phyloP scores from a whole-genome alignment of 2,113 vertebrate species.

The Trichechus manatus region DNA sequence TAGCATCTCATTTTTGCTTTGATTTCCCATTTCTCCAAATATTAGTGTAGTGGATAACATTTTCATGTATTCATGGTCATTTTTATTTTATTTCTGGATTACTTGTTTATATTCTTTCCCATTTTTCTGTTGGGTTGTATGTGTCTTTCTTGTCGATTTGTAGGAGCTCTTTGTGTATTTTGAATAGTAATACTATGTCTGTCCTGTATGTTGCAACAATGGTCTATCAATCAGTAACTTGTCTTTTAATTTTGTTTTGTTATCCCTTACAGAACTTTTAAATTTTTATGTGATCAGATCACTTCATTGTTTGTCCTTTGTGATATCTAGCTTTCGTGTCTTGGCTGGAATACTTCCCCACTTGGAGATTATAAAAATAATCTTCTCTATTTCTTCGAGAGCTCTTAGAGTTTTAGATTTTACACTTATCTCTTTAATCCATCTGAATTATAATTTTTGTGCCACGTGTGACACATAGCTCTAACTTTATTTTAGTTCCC shows the following conservation, averaged over 20 bases:
- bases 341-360: not conserved
- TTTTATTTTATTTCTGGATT: slow-evolving; percentile 7
- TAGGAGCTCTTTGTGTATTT: slow-evolving; percentile 36
- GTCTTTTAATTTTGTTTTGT: not conserved
- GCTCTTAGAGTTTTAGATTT: not conserved
- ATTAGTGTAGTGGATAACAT: not conserved
- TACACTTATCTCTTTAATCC: slow-evolving; percentile 41
- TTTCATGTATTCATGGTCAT: not conserved
- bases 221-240: not conserved
- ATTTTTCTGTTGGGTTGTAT: not conserved
- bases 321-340: not conserved
- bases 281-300: slow-evolving; percentile 9
- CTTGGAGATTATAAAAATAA: not conserved
- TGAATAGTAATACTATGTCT: not conserved
- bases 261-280: not conserved
- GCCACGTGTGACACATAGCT: not conserved
- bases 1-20: not conserved
- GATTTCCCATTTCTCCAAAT: not conserved
- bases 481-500: slow-evolving; percentile 39
- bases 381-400: slow-evolving; percentile 37
- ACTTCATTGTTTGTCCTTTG: not conserved
- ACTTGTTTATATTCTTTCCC: not conserved
- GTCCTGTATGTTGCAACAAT: not conserved
- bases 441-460: slow-evolving; percentile 43
- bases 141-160: slow-evolving; percentile 22